Evolutionary conservation across 2,797 vertebrate species (phyloP), one percentile per base, ranked within the genome.

Genomic region (Darevskia nairensis): DNA sequence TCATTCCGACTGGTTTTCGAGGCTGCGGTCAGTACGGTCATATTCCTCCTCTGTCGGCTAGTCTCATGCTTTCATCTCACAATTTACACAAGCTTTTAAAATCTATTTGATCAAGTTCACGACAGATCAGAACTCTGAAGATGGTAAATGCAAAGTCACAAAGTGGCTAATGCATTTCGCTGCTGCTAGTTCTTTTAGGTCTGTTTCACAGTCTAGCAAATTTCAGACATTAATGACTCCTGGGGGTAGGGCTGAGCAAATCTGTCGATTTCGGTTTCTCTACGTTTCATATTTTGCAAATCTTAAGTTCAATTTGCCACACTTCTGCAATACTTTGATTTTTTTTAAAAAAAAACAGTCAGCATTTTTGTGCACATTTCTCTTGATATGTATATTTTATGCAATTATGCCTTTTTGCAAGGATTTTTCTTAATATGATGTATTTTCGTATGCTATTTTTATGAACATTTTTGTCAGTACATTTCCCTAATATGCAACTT

Each of bases 1-100:
- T 84, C 80, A 86, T 76, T 84, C 84, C 41, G 8, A 61, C 3
- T 4, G 69, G 78, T 85, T 86, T 74, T 82, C 27, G 46, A 69
- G 77, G 46, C 69, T 39, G 72, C 71, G 59, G 44, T 79, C 86
- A 25, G 21, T 64, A 23, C 50, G 13, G 50, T 15, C 44, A 41
- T 61, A 27, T 72, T 64, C 75, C 1, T 3, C 87, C 69, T 23
- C 77, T 39, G 71, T 64, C 44, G 4, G 90, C 55, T 80, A 72
- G 15, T 44, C 79, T 74, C 68, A 2, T 66, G n/a, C 50, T 68
- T 46, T 68, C 55, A 29, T 21, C 46, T 79, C 39, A 71, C 68
- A 44, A 44, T 76, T 50, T 76, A 11, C n/a, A n/a, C 15, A 66
- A 25, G 44, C 59, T 59, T 85, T 68, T 27, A n/a, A 80, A n/a